These are phyloP conservation scores for Hemitrygon akajei DNA, from an alignment of 2,797 vertebrate species.

Conservation along the genomic window DNA sequence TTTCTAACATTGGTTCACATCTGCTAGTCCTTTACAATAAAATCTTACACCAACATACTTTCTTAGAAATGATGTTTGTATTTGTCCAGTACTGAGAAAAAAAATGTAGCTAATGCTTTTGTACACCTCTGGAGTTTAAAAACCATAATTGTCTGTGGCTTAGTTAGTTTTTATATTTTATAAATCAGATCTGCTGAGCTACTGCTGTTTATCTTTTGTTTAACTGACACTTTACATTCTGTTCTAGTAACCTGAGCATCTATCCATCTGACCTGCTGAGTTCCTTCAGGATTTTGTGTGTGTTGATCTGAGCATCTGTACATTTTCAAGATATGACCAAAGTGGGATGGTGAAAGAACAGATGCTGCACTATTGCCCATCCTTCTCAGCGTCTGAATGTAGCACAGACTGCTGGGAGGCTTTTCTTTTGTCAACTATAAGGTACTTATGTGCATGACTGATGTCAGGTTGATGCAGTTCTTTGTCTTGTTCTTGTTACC, in stretches of 20 bases:
- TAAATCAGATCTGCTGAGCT: not conserved
- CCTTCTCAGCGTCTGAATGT: not conserved
- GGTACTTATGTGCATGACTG: too few species aligned
- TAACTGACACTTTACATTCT: not conserved
- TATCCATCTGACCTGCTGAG: not conserved
- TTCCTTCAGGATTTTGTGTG: too few species aligned
- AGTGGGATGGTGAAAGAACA: not conserved
- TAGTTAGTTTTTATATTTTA: not conserved
- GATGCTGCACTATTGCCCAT: not conserved
- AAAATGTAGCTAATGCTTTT: not conserved
- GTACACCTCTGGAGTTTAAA: not conserved
- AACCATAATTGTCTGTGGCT: not conserved
- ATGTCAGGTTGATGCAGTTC: too few species aligned
- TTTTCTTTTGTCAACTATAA: not conserved
- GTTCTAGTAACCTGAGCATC: not conserved
- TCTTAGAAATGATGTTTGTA: not conserved
- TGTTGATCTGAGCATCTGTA: not conserved
- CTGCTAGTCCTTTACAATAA: not conserved
- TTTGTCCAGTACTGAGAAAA: not conserved
- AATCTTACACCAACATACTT: not conserved
- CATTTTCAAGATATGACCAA: not conserved
- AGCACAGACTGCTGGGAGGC: not conserved
- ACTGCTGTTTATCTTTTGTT: not conserved
- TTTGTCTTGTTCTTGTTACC: too few species aligned
- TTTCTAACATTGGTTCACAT: not conserved